These are phyloP conservation scores for Sebastes minor DNA, from an alignment of 2,797 vertebrate genomes.

Conservation along the genomic window DNA sequence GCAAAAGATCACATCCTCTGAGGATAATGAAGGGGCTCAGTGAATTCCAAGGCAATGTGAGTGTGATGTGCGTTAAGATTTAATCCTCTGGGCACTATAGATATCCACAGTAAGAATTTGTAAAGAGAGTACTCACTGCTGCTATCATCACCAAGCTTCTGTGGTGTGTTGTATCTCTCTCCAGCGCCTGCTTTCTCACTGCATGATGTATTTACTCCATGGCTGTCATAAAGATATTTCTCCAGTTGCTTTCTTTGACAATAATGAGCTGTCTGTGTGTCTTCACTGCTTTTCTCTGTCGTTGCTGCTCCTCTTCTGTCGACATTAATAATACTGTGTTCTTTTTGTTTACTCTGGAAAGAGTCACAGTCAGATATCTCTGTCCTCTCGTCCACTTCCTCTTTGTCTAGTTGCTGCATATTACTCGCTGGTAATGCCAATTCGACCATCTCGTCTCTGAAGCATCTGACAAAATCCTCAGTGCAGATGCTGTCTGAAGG, in stretches of 20 bases:
- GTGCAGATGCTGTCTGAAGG: slow-evolving; percentile 83
- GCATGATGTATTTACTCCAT: slow-evolving; percentile 1
- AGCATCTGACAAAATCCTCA: slow-evolving; percentile 81
- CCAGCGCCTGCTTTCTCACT: slow-evolving; percentile 2
- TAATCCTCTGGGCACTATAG: not conserved
- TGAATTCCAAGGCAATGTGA: not conserved
- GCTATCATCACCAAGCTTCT: not conserved
- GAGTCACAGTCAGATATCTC: slow-evolving; percentile 14
- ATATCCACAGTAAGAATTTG: not conserved
- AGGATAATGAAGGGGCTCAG: not conserved
- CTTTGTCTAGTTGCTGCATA: slow-evolving; percentile 1
- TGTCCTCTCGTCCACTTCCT: slow-evolving; percentile 5
- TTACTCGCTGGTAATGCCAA: slow-evolving; percentile 17
- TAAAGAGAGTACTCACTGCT: slow-evolving; percentile 37
- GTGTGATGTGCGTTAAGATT: not conserved
- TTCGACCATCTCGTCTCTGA: slow-evolving; percentile 80
- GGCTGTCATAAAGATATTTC: not conserved
- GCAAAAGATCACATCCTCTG: not conserved
- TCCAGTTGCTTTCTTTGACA: not conserved
- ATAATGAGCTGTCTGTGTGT: not conserved
- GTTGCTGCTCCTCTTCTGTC: not conserved
- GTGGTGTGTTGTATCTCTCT: slow-evolving; percentile 8
- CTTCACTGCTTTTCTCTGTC: not conserved
- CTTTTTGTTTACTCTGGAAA: not conserved
- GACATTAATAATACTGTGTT: not conserved